Conservation (phyloP, 2,888 invertebrate species). For the Drosophila setosimentum region DNA sequence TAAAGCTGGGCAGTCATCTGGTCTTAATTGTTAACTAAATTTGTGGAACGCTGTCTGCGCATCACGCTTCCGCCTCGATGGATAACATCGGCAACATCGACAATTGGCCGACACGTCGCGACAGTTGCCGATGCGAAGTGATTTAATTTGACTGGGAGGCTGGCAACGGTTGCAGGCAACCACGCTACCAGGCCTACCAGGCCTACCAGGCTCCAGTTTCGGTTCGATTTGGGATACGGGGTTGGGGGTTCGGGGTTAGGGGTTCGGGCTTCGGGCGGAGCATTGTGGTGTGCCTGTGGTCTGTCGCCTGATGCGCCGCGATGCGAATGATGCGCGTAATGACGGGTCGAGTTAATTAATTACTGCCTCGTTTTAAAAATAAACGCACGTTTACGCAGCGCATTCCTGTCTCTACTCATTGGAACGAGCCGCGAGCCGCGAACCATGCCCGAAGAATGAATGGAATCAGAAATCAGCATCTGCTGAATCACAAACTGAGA, state of each 20-base stretch:
- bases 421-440: conserved; percentile 35
- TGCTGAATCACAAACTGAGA: conserved; percentile 36
- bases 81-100: conserved; percentile 43
- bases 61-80: conserved; percentile 68
- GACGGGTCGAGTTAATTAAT: conserved; percentile 80
- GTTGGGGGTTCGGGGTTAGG: background rate
- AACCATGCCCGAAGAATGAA: conserved; percentile 60
- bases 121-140: conserved; percentile 21
- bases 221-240: too few relatives aligned
- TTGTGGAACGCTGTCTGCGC: conserved; percentile 54
- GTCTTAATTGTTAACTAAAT: conserved; percentile 55
- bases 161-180: background rate
- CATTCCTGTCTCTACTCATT: conserved; percentile 68
- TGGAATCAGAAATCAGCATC: conserved; percentile 60
- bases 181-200: background rate
- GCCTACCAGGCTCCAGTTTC: background rate
- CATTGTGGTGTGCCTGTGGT: conserved; percentile 69
- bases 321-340: conserved; percentile 80
- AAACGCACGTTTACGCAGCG: conserved; percentile 74
- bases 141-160: conserved; percentile 8
- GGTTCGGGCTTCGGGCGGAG: conserved; percentile 9
- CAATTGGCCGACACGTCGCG: conserved; percentile 62
- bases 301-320: conserved; percentile 75
- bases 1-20: conserved; percentile 45
- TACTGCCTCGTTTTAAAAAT: conserved; percentile 80